phyloP scores from a whole-genome alignment of 1,140 invertebrate species.

The Aculops lycopersici region DNA sequence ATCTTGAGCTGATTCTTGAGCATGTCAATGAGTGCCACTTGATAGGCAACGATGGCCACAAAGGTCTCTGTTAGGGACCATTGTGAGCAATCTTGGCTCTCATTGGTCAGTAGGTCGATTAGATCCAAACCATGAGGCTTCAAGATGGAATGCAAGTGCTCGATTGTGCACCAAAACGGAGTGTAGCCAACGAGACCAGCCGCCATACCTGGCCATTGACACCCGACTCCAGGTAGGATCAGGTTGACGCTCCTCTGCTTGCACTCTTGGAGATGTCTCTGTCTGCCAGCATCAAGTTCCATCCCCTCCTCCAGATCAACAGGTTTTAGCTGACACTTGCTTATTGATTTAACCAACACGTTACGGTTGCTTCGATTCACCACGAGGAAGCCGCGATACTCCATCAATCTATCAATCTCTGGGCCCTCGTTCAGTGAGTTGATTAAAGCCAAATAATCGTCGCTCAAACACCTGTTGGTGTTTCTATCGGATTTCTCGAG shows the following conservation, averaged over 20 bases:
- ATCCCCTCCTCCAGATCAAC: too few species aligned
- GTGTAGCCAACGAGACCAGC: constrained; percentile 43
- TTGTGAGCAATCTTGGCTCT: constrained; percentile 31
- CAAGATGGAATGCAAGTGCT: constrained; percentile 35
- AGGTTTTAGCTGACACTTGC: too few species aligned
- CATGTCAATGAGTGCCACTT: constrained; percentile 61
- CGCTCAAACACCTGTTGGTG: too few species aligned
- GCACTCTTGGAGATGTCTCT: too few species aligned
- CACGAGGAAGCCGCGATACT: constrained; percentile 4
- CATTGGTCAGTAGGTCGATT: constrained; percentile 37
- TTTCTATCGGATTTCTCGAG: too few species aligned
- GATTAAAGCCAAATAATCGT: background rate
- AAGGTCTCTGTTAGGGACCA: constrained; percentile 38
- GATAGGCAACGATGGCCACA: constrained; percentile 67
- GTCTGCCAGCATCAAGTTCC: too few species aligned
- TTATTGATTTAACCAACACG: too few species aligned
- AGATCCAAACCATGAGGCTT: constrained; percentile 43
- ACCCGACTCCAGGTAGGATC: constrained; percentile 41
- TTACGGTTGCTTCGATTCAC: too few species aligned
- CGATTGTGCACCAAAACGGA: constrained; percentile 38
- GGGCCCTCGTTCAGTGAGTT: background rate
- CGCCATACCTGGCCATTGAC: constrained; percentile 82
- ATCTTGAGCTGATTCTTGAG: constrained; percentile 34
- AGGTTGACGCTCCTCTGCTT: background rate
- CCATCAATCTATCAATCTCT: constrained; percentile 4